A percentile compares a stretch with the other conserved stretches of the same genome.
Conservation (phyloP, 2,888 invertebrate genomes). For the Trichopria drosophilae region DNA sequence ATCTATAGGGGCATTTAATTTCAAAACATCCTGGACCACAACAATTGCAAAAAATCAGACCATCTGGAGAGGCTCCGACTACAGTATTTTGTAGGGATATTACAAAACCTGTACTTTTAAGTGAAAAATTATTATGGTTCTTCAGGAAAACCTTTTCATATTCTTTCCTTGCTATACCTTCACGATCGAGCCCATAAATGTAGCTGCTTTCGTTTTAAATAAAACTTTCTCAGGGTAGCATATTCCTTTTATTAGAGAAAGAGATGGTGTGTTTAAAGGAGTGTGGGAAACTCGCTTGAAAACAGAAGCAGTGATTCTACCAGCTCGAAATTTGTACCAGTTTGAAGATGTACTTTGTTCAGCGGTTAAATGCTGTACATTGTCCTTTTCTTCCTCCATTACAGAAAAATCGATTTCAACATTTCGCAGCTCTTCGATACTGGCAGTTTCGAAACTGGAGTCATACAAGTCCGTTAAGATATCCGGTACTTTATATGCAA, state of each 20-base stretch:
- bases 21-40: slow-evolving; percentile 2
- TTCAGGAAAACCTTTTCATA: background rate
- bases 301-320: background rate
- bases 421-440: background rate
- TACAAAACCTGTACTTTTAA: background rate
- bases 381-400: slow-evolving; percentile 1
- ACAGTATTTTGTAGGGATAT: background rate
- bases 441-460: background rate
- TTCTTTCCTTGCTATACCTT: slow-evolving; percentile 1
- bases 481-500: background rate
- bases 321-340: slow-evolving; percentile 3
- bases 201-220: no score
- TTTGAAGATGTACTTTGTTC: background rate
- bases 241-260: background rate
- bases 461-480: background rate
- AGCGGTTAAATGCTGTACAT: background rate
- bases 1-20: slow-evolving; percentile 1
- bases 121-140: background rate
- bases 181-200: background rate
- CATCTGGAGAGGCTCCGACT: background rate
- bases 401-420: background rate
- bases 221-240: slow-evolving; percentile 3
- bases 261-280: background rate
- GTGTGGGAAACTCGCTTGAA: slow-evolving; percentile 4
- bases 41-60: background rate